Percentiles rank a stretch among this genome's conserved stretches.
phyloP scores from a whole-genome alignment of 2,113 vertebrate genomes.

The Syngnathus floridae region DNA sequence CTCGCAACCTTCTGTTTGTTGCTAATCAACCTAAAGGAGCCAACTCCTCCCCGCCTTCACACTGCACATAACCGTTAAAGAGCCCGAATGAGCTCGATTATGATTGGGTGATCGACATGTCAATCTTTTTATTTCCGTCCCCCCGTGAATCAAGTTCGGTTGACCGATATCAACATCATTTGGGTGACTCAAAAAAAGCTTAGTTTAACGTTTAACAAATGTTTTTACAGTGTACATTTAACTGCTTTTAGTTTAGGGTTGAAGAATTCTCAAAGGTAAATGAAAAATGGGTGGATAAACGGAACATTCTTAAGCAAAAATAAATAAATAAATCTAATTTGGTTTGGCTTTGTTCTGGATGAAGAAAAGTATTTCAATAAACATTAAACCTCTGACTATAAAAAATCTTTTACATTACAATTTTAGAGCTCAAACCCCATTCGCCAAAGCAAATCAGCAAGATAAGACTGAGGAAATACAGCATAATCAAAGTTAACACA shows the following conservation, averaged over 20 bases:
- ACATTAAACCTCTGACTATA: constrained; percentile 17
- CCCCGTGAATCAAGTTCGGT: constrained; percentile 62
- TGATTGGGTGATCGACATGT: constrained; percentile 56
- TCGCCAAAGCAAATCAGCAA: background rate
- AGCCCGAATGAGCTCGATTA: constrained; percentile 13
- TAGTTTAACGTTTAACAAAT: background rate
- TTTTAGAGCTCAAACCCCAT: background rate
- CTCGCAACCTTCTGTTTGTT: constrained; percentile 78
- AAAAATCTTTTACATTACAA: constrained; percentile 1
- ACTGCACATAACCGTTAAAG: constrained; percentile 69
- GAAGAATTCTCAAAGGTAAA: background rate
- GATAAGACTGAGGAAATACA: background rate
- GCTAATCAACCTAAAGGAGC: constrained; percentile 66
- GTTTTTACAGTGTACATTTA: background rate
- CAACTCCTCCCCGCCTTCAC: constrained; percentile 56
- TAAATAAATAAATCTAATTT: background rate
- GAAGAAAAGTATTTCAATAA: background rate
- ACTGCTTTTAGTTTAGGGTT: background rate
- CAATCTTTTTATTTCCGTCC: constrained; percentile 43
- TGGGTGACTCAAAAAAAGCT: constrained; percentile 18
- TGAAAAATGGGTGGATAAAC: background rate
- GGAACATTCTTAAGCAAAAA: background rate
- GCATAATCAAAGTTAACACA: background rate
- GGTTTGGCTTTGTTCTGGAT: background rate
- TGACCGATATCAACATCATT: constrained; percentile 53